Percentiles rank a stretch among this genome's conserved stretches.
Evolutionary conservation across 2,113 vertebrate species (phyloP).

Genomic region (Anseranas semipalmata): DNA sequence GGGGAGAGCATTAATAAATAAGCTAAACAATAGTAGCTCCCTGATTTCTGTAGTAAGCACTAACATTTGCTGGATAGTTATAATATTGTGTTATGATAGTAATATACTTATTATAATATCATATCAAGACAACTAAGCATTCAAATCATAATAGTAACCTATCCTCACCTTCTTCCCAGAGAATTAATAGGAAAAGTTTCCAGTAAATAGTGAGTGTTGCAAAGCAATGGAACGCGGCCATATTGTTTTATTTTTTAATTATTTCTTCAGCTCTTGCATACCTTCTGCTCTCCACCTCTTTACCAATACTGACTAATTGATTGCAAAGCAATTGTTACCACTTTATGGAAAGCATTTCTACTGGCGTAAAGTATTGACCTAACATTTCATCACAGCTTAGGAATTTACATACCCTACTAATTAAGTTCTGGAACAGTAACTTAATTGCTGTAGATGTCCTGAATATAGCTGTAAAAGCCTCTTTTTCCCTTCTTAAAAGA

Average conservation of each 20-base stretch:
- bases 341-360: background rate
- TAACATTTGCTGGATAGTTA: background rate
- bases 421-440: background rate
- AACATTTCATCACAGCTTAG: background rate
- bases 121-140: background rate
- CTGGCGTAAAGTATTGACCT: background rate
- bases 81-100: no score
- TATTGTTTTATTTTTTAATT: background rate
- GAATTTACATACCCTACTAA: background rate
- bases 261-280: background rate
- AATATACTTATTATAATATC: no score
- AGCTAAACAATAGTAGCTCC: background rate
- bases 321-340: background rate
- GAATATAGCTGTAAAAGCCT: background rate
- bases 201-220: background rate
- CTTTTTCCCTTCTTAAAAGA: background rate
- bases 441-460: background rate
- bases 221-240: background rate
- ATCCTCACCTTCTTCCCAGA: background rate
- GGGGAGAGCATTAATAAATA: background rate
- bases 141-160: background rate
- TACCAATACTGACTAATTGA: background rate
- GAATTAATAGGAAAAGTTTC: background rate
- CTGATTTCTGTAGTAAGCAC: background rate
- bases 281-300: background rate